phyloP scores from a whole-genome alignment of 2,888 invertebrate genomes.

The Melolontha melolontha region DNA sequence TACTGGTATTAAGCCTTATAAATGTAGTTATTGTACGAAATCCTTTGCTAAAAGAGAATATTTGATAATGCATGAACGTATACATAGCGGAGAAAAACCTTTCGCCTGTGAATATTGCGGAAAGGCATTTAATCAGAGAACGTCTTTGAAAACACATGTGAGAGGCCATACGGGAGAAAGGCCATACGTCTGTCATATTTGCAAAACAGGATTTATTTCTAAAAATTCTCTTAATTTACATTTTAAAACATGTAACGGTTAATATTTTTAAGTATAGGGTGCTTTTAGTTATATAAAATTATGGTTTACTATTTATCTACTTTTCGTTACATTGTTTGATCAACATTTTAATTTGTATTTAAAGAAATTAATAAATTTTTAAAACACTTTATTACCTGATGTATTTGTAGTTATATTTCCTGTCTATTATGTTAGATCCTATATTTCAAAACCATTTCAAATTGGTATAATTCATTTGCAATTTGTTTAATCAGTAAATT shows the following conservation, averaged over 20 bases:
- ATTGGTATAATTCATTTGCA: no score
- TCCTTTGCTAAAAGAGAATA: conserved; percentile 67
- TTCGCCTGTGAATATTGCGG: conserved; percentile 72
- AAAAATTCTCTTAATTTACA: conserved; percentile 43
- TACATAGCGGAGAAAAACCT: conserved; percentile 74
- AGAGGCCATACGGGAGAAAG: conserved; percentile 73
- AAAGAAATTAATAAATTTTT: no score
- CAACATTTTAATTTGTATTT: no score
- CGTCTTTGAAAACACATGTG: conserved; percentile 51
- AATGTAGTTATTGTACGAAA: conserved; percentile 61
- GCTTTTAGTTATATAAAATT: background rate
- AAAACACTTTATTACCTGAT: no score
- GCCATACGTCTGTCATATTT: conserved; percentile 65
- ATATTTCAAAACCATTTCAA: no score
- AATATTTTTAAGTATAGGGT: conserved; percentile 1
- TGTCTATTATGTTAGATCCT: no score
- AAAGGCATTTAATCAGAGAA: conserved; percentile 67
- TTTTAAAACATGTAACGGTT: conserved; percentile 40
- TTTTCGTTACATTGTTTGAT: no score
- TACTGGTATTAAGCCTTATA: conserved; percentile 67
- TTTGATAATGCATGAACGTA: conserved; percentile 71
- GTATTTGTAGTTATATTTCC: no score
- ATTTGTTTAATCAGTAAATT: no score
- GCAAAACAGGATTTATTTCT: conserved; percentile 50
- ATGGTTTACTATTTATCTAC: no score